Conservation (phyloP, 2,113 vertebrate species). For the Gila orcuttii region DNA sequence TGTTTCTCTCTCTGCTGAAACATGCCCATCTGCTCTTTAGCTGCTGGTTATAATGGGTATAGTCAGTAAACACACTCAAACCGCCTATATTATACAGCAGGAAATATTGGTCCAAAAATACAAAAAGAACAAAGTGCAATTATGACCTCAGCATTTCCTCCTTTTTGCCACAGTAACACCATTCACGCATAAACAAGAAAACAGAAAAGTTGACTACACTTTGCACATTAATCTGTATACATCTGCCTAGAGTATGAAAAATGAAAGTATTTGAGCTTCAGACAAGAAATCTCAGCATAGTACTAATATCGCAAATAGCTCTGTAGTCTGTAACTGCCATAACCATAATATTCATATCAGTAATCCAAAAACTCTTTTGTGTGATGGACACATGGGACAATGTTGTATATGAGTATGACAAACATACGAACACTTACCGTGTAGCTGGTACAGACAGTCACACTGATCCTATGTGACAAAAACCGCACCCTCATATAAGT, state of each 20-base stretch:
- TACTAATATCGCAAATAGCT: background rate
- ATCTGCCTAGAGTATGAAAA: background rate
- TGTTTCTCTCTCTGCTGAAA: background rate
- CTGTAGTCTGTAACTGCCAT: background rate
- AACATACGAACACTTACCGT: conserved; percentile 50
- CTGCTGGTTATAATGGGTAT: background rate
- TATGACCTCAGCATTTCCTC: background rate
- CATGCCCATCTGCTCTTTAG: background rate
- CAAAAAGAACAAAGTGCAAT: conserved; percentile 8
- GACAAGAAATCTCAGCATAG: background rate
- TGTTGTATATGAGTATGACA: background rate
- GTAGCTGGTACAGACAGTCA: conserved; percentile 36
- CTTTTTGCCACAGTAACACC: background rate
- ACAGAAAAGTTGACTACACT: background rate
- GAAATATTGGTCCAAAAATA: conserved; percentile 14
- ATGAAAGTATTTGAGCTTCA: background rate
- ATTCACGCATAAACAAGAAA: conserved; percentile 8
- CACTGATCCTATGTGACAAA: conserved; percentile 44
- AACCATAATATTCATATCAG: background rate
- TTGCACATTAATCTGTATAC: background rate
- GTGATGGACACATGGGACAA: background rate
- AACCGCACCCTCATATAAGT: conserved; percentile 41
- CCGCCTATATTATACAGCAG: background rate
- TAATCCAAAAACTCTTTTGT: background rate
- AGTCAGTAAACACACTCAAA: background rate